Evolutionary conservation across 2,113 vertebrate genomes (phyloP).

Genomic region (Paralichthys olivaceus): DNA sequence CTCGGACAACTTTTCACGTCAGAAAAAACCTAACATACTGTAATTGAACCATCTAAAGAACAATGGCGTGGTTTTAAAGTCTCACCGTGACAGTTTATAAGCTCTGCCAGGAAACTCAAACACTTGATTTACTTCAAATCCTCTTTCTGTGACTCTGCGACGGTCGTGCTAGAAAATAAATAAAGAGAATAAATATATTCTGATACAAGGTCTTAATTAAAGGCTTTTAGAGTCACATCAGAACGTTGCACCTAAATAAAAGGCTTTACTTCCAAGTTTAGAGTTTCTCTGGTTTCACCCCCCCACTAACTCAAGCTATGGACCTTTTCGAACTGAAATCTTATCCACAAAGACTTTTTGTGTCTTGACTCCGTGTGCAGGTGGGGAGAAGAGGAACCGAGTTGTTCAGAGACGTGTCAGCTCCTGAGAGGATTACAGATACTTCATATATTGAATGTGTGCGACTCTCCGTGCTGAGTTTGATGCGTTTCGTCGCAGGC

Average conservation of each 20-base stretch:
- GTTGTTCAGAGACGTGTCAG: not conserved
- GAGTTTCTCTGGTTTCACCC: constrained; percentile 27
- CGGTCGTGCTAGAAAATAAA: constrained; percentile 37
- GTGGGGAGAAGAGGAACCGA: not conserved
- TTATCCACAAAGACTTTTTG: constrained; percentile 31
- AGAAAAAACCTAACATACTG: constrained; percentile 51
- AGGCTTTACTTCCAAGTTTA: constrained; percentile 41
- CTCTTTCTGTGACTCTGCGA: not conserved
- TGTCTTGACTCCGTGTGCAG: constrained; percentile 20
- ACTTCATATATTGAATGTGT: not conserved
- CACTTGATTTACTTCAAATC: not conserved
- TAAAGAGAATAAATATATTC: constrained; percentile 45
- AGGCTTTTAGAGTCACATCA: not conserved
- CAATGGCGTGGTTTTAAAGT: constrained; percentile 18
- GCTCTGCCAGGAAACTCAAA: not conserved
- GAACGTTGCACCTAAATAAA: constrained; percentile 18
- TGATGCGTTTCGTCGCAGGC: constrained; percentile 36
- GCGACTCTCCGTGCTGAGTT: not conserved
- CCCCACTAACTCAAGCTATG: constrained; percentile 1
- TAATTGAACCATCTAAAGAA: constrained; percentile 13
- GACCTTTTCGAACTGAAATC: constrained; percentile 2
- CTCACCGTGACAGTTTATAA: not conserved
- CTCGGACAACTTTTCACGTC: constrained; percentile 26
- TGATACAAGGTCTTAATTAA: constrained; percentile 1
- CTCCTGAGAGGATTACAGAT: not conserved